Evolutionary conservation across 2,797 vertebrate species (phyloP), one percentile per base, ranked within the genome.

Genomic region (Vespertilio murinus): DNA sequence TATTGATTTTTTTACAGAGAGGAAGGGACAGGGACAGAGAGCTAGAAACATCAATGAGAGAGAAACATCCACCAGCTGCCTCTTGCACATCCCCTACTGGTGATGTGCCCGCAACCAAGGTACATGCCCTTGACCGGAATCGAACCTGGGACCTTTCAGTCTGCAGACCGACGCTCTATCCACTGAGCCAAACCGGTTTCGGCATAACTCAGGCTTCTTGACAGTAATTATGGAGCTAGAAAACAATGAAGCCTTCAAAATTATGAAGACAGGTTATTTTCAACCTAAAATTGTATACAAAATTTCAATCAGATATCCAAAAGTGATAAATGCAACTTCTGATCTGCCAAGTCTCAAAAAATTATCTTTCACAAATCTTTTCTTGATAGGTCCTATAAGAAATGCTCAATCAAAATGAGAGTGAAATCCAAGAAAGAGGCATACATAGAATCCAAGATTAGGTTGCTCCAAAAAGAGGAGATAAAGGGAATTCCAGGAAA

Each of bases 211-310:
- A 78, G 9, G 5, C 23, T 92, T 77, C 65, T 8, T 70, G 71
- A 87, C 4, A 89, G n/a, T 52, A 85, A 88, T 28, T 79, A 25
- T 81, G 38, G 9, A 88, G 42, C 33, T 52, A 92, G 28, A 83
- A 74, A 42, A 94, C 20, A 83, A 79, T 65, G 25, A 96, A 82
- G 40, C 20, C 87, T 95, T 94, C 40, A 90, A 94, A 95, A 54
- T 45, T 81, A 47, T 47, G 12, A 89, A 90, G 54, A 77, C 93
- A 94, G 92, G 47, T n/a, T 2, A 91, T n/a, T 77, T 81, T 11
- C 59, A 94, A 87, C 5, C 47, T 56, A 69, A 77, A 91, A 80
- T 70, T 95, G 30, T 89, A 93, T 8, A 75, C 9, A 91, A 75
- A 54, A 70, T 91, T 91, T 77, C 35, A 87, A 38, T 56, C 17